phyloP scores from a whole-genome alignment of 2,113 vertebrate genomes.

The Naja naja region DNA sequence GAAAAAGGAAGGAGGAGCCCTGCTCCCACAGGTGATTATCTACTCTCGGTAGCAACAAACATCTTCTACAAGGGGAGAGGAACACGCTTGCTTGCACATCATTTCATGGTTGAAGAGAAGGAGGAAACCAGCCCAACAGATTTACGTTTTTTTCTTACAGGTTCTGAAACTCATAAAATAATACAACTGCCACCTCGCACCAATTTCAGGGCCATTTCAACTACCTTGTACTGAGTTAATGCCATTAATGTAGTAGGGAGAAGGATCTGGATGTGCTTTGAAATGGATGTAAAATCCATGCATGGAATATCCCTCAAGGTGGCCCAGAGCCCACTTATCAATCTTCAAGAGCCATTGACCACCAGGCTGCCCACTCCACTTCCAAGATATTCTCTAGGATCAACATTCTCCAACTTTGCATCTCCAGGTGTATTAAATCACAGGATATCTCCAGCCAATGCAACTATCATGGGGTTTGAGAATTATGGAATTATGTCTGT shows the following conservation, averaged over 20 bases:
- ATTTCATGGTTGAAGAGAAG: not conserved
- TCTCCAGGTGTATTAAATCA: not conserved
- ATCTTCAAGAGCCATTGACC: not conserved
- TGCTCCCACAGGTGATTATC: not conserved
- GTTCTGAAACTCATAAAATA: not conserved
- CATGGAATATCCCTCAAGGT: not conserved
- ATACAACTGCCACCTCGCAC: not conserved
- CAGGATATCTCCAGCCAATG: not conserved
- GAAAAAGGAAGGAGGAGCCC: not conserved
- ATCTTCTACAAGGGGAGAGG: not conserved
- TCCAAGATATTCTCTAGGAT: not conserved
- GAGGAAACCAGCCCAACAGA: not conserved
- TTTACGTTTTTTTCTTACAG: not conserved
- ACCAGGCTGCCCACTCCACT: not conserved
- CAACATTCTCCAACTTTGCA: not conserved
- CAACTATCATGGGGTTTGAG: not conserved
- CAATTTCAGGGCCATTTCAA: not conserved
- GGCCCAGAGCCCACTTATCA: not conserved
- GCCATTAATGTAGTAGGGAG: not conserved
- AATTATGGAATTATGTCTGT: not conserved
- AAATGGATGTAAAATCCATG: not conserved
- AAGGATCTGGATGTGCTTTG: not conserved
- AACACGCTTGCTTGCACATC: not conserved
- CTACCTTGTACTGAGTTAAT: not conserved
- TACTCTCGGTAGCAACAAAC: not conserved